A percentile compares a stretch with the other conserved stretches of the same genome.
These are phyloP conservation scores for Lycia hirtaria DNA, from an alignment of 2,888 invertebrate genomes.

Conservation along the genomic window DNA sequence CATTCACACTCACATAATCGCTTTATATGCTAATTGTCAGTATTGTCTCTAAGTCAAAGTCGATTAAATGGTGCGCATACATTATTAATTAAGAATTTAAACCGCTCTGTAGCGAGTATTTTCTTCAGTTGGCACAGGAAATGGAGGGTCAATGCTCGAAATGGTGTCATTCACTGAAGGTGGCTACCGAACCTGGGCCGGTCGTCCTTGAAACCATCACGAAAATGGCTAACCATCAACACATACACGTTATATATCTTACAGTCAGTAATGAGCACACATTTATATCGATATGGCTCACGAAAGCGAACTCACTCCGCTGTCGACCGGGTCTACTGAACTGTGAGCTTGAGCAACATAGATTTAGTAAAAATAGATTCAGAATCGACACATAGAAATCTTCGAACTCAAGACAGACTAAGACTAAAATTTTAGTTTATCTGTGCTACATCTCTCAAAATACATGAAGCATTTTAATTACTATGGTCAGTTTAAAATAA, in stretches of 20 bases:
- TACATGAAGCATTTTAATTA: too few relatives aligned
- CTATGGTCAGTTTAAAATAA: too few relatives aligned
- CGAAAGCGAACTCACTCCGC: conserved; percentile 60
- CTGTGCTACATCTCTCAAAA: too few relatives aligned
- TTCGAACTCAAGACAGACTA: too few relatives aligned
- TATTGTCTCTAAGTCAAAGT: conserved; percentile 75
- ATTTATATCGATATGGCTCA: conserved; percentile 47
- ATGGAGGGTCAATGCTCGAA: conserved; percentile 78
- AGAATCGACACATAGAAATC: too few relatives aligned
- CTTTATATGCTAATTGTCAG: conserved; percentile 69
- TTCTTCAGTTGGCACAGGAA: conserved; percentile 75
- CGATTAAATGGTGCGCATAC: conserved; percentile 65
- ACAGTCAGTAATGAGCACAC: conserved; percentile 56
- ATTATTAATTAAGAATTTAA: conserved; percentile 62
- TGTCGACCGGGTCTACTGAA: conserved; percentile 32
- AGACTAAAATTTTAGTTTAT: too few relatives aligned
- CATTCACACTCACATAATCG: conserved; percentile 60
- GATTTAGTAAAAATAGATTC: too few relatives aligned
- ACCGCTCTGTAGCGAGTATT: conserved; percentile 63
- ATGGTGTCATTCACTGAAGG: conserved; percentile 81
- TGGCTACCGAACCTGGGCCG: conserved; percentile 79
- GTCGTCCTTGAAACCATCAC: conserved; percentile 79
- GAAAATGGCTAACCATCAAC: conserved; percentile 73
- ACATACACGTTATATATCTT: conserved; percentile 51
- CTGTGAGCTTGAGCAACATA: conserved; percentile 48